A percentile compares a stretch with the other conserved stretches of the same genome.
Conservation (phyloP, 2,888 invertebrate genomes). For the Sthenelais limicola region DNA sequence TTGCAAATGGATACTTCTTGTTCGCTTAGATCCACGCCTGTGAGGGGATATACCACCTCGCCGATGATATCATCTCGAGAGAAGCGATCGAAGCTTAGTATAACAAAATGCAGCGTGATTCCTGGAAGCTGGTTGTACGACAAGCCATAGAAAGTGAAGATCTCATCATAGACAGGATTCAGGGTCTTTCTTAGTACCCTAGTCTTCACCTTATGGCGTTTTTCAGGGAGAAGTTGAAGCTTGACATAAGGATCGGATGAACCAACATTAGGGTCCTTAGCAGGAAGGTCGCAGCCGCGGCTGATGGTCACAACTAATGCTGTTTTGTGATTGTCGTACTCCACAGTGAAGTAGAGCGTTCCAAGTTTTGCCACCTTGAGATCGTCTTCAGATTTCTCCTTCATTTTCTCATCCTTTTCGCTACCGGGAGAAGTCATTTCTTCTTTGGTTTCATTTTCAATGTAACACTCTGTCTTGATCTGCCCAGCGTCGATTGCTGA, state of each 20-base stretch:
- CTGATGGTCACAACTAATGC: conserved; percentile 93
- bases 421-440: conserved; percentile 55
- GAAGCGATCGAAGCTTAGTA: conserved; percentile 88
- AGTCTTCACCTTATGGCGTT: conserved; percentile 97
- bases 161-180: conserved; percentile 98
- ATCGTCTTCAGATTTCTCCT: conserved; percentile 71
- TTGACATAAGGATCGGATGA: conserved; percentile 98
- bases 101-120: conserved; percentile 83
- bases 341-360: conserved; percentile 89
- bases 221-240: conserved; percentile 95
- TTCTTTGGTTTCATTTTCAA: conserved; percentile 31
- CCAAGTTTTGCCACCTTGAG: conserved; percentile 79
- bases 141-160: conserved; percentile 96
- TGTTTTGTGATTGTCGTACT: conserved; percentile 90
- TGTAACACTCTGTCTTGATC: conserved; percentile 42
- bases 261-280: conserved; percentile 83
- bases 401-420: conserved; percentile 68
- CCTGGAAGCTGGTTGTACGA: conserved; percentile 83
- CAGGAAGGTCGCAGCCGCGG: conserved; percentile 89
- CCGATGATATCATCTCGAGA: conserved; percentile 99
- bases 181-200: conserved; percentile 95
- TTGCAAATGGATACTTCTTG: conserved; percentile 75
- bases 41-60: conserved; percentile 85
- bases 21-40: conserved; percentile 72
- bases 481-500: conserved; percentile 18